A percentile compares a stretch with the other conserved stretches of the same genome.
Evolutionary conservation across 2,113 vertebrate genomes (phyloP).

Genomic region (Corapipo altera): DNA sequence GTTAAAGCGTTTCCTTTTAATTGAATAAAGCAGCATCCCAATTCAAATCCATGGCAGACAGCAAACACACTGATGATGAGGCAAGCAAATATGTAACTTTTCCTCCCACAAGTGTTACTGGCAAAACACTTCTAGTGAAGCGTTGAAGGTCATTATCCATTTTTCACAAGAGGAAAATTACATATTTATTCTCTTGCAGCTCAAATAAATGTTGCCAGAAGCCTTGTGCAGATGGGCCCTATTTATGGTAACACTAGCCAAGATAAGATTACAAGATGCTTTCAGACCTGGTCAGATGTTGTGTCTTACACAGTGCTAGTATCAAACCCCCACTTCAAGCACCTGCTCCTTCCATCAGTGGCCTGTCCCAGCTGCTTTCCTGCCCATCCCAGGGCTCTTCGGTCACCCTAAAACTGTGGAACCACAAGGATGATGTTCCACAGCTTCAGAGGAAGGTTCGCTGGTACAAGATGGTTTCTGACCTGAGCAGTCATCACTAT

Average conservation of each 20-base stretch:
- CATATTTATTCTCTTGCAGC: not conserved
- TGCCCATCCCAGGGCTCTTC: not conserved
- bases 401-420: not conserved
- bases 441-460: not conserved
- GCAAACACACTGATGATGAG: not conserved
- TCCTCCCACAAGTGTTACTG: not conserved
- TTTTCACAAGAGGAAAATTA: constrained; percentile 41
- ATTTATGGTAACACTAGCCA: not conserved
- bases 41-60: not conserved
- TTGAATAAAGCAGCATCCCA: not conserved
- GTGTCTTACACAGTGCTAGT: not conserved
- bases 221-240: not conserved
- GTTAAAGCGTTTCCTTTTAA: not conserved
- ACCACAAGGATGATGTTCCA: rapidly evolving
- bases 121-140: not conserved
- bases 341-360: not conserved
- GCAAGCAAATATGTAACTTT: not conserved
- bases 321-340: not conserved
- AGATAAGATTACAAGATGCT: not conserved
- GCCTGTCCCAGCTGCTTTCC: not conserved
- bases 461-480: not conserved
- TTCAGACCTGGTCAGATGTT: not conserved
- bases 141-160: constrained; percentile 9
- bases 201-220: not conserved
- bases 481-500: not conserved